Evolutionary conservation across 2,113 vertebrate genomes (phyloP).

Genomic region (Nothocercus julius): DNA sequence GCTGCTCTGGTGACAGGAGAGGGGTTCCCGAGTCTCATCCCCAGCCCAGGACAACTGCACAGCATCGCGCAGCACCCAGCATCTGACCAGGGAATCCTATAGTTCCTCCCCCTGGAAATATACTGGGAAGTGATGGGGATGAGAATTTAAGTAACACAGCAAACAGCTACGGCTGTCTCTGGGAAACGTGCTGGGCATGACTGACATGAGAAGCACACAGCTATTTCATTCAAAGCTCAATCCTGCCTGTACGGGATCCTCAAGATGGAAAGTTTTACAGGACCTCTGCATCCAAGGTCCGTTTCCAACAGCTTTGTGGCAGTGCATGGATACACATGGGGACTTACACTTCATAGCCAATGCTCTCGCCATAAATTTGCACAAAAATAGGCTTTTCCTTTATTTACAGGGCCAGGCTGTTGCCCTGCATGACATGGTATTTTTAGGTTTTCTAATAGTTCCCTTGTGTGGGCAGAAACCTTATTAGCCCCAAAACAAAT

Average conservation of each 20-base stretch:
- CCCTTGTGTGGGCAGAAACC: neutral
- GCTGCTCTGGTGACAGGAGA: neutral
- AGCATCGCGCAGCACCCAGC: neutral
- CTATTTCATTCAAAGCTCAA: neutral
- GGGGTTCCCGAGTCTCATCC: neutral
- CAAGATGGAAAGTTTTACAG: neutral
- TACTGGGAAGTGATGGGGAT: accelerated
- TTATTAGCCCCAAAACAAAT: neutral
- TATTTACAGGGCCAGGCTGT: neutral
- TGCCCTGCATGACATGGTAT: neutral
- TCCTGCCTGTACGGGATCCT: neutral
- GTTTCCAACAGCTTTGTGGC: accelerated
- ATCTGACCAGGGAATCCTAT: neutral
- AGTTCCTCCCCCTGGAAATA: slow-evolving; percentile 10
- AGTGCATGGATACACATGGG: neutral
- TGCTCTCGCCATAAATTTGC: neutral
- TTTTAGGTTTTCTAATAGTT: neutral
- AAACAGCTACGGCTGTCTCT: neutral
- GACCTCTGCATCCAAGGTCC: neutral
- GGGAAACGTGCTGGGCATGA: neutral
- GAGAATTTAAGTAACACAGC: neutral
- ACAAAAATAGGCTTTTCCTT: neutral
- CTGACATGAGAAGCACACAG: neutral
- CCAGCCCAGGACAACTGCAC: neutral
- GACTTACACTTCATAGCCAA: neutral